Evolutionary conservation across 2,113 vertebrate genomes (phyloP), one percentile per base, ranked within the genome.

Genomic region (Cygnus buccinator): DNA sequence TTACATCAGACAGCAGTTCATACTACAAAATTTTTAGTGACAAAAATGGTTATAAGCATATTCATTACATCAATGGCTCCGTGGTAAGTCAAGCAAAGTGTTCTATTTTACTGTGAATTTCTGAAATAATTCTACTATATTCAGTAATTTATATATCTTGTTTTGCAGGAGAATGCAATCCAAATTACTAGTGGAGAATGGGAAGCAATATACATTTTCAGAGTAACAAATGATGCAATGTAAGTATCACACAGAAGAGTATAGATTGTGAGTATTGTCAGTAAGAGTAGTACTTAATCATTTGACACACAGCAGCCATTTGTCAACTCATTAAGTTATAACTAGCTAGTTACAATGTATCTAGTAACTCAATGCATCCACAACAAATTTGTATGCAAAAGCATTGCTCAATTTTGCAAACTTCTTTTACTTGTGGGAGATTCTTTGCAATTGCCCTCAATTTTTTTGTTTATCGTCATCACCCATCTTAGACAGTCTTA

Each of bases 21-120:
- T 99, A 99, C 98, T 99, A 99, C 98, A 99, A 99, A 98, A 98
- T 99, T 96, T 99, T 99, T 98, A 99, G 99, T 66, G 98, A 99
- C 97, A 97, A 97, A 86, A 94, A 97, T 83, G 99, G 99, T 91
- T 99, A 99, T 97, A 99, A 99, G 98, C 99, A 99, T 94, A 99
- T 99, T 95, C 99, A 99, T 98, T 98, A 98, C 93, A 96, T 98
- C 98, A 98, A 98, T 94, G 97, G 97, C 90, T 98, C 98, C 58
- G 97, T 98, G 98, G 98, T 98, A 98, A 66, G 98, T 98, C 83
- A 93, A 96, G 76, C 73, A 94, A 92, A 94, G 71, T 95, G 89
- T 88, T 93, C 5, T 75, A 84, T 37, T 29, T 83, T 94, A 75
- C 44, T 94, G 23, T 61, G 95, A 84, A 41, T 94, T 97, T 80